Evolutionary conservation across 2,797 vertebrate genomes (phyloP), one percentile per base, ranked within the genome.

Genomic region (Eospalax fontanierii): DNA sequence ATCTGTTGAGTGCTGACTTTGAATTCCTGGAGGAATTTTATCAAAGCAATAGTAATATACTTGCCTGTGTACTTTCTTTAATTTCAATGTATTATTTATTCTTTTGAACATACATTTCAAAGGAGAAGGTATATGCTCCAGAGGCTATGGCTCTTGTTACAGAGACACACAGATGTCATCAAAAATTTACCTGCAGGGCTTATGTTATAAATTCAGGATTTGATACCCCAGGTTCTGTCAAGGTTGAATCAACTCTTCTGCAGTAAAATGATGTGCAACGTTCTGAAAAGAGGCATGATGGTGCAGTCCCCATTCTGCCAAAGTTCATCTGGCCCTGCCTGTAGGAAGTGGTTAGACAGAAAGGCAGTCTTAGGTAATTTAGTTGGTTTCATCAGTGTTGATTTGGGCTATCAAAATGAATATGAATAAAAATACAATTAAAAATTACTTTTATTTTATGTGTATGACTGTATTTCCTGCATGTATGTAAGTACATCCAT

Each of bases 31-130:
- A 95, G 66, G 59, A 95, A 59, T 75, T 95, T 91, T 87, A 93
- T 93, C 59, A 95, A 88, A 87, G 54, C 2, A 76, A 11, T 24
- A 61, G 38, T 28, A 90, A 54, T 46, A 81, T 26, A 38, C 65
- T 75, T 71, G 46, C 75, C 96, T 89, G 11, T 70, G 30, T 76
- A 65, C 65, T 88, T 95, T 75, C n/a, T 83, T 87, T 93, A 91
- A 83, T 90, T 91, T 84, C 70, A 33, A 33, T 57, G 81, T 66
- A 88, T 88, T 76, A 88, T 90, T 59, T 89, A 80, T 93, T 96
- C 71, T 94, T 94, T 86, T 91, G 68, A 95, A 74, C 76, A 84
- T 59, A 89, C 70, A 94, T 95, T 95, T 96, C 84, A 93, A 97
- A 97, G 89, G 76, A 59, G 63, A 83, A 94, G 54, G 57, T 30